Base-by-base conservation (phyloP, 2,888 invertebrate species). In the Cosmorhoe ocellata region DNA sequence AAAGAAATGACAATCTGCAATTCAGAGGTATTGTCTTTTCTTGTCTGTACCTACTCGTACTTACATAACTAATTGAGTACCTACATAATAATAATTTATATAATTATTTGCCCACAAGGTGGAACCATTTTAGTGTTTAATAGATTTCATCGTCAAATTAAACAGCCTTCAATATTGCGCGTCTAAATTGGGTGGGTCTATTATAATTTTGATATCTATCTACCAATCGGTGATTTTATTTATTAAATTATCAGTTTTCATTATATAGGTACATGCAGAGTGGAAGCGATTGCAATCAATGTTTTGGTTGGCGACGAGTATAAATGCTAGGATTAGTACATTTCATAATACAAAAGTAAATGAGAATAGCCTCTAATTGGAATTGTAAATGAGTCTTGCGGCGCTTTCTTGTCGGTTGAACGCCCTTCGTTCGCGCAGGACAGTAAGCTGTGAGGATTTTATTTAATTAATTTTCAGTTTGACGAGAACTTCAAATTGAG, bases 381-480 rank as follows among this genome's bases (percentile, higher is more conserved):
- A 88, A 87, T 88, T 86, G 86, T 86, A 88, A 87, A 88, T 87
- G 86, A 87, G 85, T 80, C 80, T 79, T 80, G 81, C 76, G 84
- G 82, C 82, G 77, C 79, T 84, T 81, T 84, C 85, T 84, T 84
- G 84, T 78, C 79, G 79, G 82, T 81, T 80, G 80, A 80, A 81
- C 77, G 83, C 76, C 75, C 80, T 75, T 74, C 70, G 72, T 77
- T 80, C 79, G 81, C 82, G 80, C 82, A 75, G 78, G 81, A 78
- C 79, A 86, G 83, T 84, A 88, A 86, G 86, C 84, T 85, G 84
- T 79, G 84, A 86, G 83, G 85, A 84, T 87, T 88, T 83, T 78
- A 84, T 88, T 84, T 84, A 88, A 88, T 85, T 81, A 84, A 87
- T 87, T 83, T 79, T 71, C 64, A 60, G 63, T 58, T 69, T 71